These are phyloP conservation scores for Syrphus vitripennis DNA, from an alignment of 2,888 invertebrate genomes.

Conservation along the genomic window DNA sequence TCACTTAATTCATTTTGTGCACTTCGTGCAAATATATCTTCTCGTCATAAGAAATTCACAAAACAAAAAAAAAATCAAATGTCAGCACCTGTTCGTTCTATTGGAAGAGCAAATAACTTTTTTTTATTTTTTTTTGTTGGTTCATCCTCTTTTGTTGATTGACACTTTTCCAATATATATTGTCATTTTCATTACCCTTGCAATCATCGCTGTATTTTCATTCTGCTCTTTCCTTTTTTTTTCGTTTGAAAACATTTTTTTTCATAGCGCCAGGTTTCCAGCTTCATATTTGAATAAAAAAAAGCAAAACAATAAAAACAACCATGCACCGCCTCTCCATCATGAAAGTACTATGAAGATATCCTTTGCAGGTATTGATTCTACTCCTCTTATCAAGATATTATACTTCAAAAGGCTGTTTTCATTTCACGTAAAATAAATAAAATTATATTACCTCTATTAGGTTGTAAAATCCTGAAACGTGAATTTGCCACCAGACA, in stretches of 20 bases:
- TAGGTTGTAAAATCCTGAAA: background rate
- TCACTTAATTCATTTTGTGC: background rate
- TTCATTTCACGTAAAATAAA: background rate
- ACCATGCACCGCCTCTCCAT: background rate
- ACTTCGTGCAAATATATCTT: background rate
- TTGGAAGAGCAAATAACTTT: background rate
- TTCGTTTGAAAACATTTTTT: background rate
- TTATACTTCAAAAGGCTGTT: background rate
- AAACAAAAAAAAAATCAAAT: background rate
- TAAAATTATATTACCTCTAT: background rate
- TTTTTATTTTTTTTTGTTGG: background rate
- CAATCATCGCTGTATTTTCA: background rate
- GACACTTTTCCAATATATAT: conserved; percentile 14
- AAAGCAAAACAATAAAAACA: background rate
- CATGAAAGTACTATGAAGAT: background rate
- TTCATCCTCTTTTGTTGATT: background rate
- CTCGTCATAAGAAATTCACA: background rate
- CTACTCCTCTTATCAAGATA: too few species aligned
- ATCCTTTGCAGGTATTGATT: background rate
- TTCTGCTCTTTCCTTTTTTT: background rate
- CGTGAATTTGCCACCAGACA: background rate
- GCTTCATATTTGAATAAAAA: background rate
- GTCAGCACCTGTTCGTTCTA: background rate
- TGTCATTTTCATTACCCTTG: conserved; percentile 1
- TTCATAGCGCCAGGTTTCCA: background rate